A percentile compares a stretch with the other conserved stretches of the same genome.
These are phyloP conservation scores for Acrocyrtus sp. DNA, from an alignment of 2,888 invertebrate genomes.

Conservation along the genomic window DNA sequence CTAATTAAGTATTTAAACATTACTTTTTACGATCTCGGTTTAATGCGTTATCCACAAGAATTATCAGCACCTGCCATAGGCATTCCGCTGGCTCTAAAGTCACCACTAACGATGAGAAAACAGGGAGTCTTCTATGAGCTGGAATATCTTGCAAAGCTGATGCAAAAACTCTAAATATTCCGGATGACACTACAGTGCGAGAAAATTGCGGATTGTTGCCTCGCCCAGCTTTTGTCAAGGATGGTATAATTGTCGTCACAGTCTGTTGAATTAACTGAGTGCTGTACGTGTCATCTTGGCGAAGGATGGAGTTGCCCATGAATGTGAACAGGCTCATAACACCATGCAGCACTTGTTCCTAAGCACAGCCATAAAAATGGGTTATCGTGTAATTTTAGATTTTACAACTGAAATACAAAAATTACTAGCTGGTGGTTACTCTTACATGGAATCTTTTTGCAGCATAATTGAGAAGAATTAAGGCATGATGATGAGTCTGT, in stretches of 20 bases:
- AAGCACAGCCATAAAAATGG: conserved; percentile 17
- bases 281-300: conserved; percentile 95
- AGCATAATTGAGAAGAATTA: conserved; percentile 82
- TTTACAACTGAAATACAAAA: conserved; percentile 4
- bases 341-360: conserved; percentile 85
- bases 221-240: conserved; percentile 72
- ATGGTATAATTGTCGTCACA: conserved; percentile 89
- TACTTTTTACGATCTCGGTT: conserved; percentile 64
- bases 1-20: background rate
- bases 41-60: conserved; percentile 67
- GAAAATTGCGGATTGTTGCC: conserved; percentile 45
- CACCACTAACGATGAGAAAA: conserved; percentile 77
- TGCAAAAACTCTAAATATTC: conserved; percentile 81
- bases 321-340: conserved; percentile 98
- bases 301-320: conserved; percentile 91
- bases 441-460: conserved; percentile 79
- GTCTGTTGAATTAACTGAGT: conserved; percentile 92
- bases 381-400: background rate
- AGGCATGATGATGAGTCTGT: conserved; percentile 93
- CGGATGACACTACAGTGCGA: conserved; percentile 54
- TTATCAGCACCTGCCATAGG: conserved; percentile 67
- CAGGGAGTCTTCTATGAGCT: conserved; percentile 84
- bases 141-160: conserved; percentile 93
- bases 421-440: background rate
- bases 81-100: conserved; percentile 71